Evolutionary conservation across 2,888 invertebrate species (phyloP), one percentile per base, ranked within the genome.

Genomic region (Ischnura elegans): DNA sequence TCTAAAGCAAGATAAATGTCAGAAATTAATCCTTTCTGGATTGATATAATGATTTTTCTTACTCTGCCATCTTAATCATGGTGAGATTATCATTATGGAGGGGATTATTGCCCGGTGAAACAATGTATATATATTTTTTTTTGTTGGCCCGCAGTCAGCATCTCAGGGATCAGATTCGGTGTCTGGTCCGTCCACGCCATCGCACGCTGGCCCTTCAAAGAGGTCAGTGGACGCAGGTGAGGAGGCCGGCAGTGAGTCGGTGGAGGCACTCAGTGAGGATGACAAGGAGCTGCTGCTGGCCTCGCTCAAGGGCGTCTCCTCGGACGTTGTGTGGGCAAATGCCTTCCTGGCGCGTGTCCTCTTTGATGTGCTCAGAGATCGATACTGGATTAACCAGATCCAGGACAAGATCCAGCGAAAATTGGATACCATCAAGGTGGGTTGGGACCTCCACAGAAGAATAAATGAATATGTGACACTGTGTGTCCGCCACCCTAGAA

Each of bases 371-470:
- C 97, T 98, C 95, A 97, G 97, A 55, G 98, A 98, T 95, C 97
- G 97, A 1, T 96, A 96, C 94, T 98, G 98, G 96, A 97, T 97
- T 66, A 96, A 96, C 94, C 96, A 97, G 94, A 97, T 99, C 66
- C 97, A 97, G 95, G 97, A 97, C 93, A 97, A 98, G 95, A 98
- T 99, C 95, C 98, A 99, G 96, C 97, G 97, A 95, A 99, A 99
- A 96, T 96, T 99, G 2, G 97, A 97, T 94, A 98, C 98, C 94
- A 98, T 99, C 94, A 98, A 98, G 96, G 97, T 98, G 95, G 95
- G 95, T 95, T n/a, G n/a, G n/a, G 47, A 47, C 47, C 16, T 47
- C 16, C 47, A 47, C 47, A 47, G 47, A 47, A 10, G 47, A 47
- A 6, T n/a, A n/a, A n/a, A n/a, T n/a, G n/a, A n/a, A n/a, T n/a